phyloP scores from a whole-genome alignment of 2,113 vertebrate genomes.

The Leptobrachium leishanense region DNA sequence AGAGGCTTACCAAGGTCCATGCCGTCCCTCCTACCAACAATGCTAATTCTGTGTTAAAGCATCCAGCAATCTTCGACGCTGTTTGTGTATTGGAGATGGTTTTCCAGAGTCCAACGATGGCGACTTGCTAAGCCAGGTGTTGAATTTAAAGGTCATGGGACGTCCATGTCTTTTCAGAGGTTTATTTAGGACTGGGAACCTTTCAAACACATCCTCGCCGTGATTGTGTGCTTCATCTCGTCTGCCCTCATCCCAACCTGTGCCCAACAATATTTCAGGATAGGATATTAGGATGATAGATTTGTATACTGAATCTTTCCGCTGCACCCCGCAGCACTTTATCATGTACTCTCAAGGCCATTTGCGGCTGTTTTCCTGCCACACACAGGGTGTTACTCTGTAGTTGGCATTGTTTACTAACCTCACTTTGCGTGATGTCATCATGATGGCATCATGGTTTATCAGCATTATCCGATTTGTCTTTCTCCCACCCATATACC shows the following conservation, averaged over 20 bases:
- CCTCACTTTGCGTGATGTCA: too few species aligned
- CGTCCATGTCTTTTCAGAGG: background rate
- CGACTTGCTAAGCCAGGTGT: too few species aligned
- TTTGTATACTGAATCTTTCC: background rate
- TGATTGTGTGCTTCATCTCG: conserved; percentile 23
- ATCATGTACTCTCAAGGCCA: background rate
- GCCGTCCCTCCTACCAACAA: too few species aligned
- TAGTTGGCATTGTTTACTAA: background rate
- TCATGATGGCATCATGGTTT: too few species aligned
- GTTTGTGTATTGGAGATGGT: too few species aligned
- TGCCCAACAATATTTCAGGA: background rate
- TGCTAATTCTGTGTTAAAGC: too few species aligned
- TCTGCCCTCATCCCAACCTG: background rate
- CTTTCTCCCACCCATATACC: conserved; percentile 1
- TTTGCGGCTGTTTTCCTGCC: background rate
- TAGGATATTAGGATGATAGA: background rate
- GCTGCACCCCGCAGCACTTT: background rate
- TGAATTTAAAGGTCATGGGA: too few species aligned
- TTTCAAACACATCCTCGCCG: background rate
- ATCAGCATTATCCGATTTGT: background rate
- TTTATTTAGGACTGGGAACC: background rate
- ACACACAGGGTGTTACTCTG: too few species aligned
- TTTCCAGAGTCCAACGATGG: too few species aligned
- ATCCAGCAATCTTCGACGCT: too few species aligned
- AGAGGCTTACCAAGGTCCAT: too few species aligned